A percentile compares a stretch with the other conserved stretches of the same genome.
phyloP scores from a whole-genome alignment of 2,797 vertebrate genomes.

The Sebastes minor region DNA sequence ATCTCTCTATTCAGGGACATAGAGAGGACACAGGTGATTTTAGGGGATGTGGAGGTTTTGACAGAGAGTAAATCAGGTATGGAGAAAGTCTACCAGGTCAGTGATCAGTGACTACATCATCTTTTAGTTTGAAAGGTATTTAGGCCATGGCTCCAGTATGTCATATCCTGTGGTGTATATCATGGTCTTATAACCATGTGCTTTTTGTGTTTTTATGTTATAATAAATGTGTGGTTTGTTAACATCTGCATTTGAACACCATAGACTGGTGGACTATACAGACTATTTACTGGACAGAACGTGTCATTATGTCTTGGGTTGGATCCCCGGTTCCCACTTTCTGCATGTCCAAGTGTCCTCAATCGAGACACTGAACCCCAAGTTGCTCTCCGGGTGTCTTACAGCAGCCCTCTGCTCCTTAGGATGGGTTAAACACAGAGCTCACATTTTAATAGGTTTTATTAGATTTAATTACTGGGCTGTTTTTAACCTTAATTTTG shows the following conservation, averaged over 20 bases:
- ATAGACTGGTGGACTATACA: background rate
- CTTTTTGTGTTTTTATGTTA: background rate
- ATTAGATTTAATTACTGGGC: background rate
- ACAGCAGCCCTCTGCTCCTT: too few relatives aligned
- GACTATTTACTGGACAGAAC: background rate
- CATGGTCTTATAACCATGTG: background rate
- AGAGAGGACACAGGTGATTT: background rate
- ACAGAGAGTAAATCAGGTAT: background rate
- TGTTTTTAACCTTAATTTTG: background rate
- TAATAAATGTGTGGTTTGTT: background rate
- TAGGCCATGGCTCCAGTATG: background rate
- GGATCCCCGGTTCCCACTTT: too few relatives aligned
- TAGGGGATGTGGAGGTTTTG: background rate
- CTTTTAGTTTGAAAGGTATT: background rate
- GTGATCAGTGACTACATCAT: background rate
- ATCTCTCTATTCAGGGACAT: background rate
- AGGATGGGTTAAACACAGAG: too few relatives aligned
- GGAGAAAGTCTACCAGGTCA: background rate
- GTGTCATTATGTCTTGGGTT: background rate
- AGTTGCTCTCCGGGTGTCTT: too few relatives aligned
- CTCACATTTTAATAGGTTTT: background rate
- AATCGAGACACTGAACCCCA: too few relatives aligned
- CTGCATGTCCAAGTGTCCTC: too few relatives aligned
- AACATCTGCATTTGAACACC: background rate
- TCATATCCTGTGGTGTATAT: background rate